These are phyloP conservation scores for Sceloporus undulatus DNA, from an alignment of 2,113 vertebrate species.

Conservation along the genomic window DNA sequence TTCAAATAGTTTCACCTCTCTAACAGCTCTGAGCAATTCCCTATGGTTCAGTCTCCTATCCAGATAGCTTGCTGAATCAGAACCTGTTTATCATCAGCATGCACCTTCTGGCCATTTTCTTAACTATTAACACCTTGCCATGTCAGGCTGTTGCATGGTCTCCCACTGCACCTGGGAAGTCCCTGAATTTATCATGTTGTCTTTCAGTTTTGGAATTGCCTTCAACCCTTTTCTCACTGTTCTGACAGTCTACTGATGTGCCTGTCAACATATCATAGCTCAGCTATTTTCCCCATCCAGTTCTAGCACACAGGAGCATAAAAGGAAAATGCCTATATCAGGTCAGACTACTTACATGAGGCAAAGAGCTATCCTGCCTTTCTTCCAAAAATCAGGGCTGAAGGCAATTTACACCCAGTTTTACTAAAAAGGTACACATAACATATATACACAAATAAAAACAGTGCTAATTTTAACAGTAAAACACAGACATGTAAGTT, in stretches of 20 bases:
- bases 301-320: neutral
- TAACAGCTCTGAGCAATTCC: neutral
- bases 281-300: neutral
- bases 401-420: no score
- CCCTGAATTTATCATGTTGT: neutral
- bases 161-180: neutral
- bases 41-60: neutral
- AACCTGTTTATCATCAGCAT: neutral
- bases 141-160: no score
- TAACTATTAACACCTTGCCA: neutral
- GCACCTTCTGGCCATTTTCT: neutral
- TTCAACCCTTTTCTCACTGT: neutral
- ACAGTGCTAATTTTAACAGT: no score
- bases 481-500: no score
- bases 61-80: neutral
- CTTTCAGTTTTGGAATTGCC: neutral
- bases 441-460: no score
- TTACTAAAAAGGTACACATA: no score
- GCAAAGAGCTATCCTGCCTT: no score
- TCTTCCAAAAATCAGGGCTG: no score
- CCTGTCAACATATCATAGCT: neutral
- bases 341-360: no score
- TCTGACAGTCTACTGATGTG: neutral
- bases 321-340: no score
- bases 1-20: neutral